phyloP scores from a whole-genome alignment of 1,140 invertebrate genomes.

The Tetraneura akinire region DNA sequence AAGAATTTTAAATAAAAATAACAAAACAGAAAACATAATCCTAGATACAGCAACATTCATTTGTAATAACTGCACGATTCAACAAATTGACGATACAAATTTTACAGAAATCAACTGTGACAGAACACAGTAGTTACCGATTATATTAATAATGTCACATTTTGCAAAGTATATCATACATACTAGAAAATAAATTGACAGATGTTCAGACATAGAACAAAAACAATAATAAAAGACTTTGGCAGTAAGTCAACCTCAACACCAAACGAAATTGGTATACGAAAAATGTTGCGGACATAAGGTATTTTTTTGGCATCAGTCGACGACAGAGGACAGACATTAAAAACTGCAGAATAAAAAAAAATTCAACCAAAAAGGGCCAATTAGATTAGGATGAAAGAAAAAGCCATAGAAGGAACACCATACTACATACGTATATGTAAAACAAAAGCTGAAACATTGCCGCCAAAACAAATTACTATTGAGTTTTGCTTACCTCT shows the following conservation, averaged over 20 bases:
- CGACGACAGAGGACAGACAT: not conserved
- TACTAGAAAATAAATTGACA: no score
- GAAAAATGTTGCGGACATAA: not conserved
- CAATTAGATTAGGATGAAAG: not conserved
- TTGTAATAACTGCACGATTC: no score
- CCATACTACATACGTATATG: no score
- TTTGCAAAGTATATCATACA: no score
- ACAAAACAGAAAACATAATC: no score
- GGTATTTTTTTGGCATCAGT: not conserved
- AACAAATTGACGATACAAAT: no score
- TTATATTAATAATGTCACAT: no score
- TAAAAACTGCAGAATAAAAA: not conserved
- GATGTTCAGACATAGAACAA: no score
- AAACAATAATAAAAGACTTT: not conserved
- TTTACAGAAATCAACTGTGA: no score
- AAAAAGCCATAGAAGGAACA: not conserved
- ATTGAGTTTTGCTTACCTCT: conserved; percentile 68
- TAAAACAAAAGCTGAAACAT: not conserved
- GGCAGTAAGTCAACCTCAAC: not conserved
- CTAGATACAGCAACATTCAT: no score
- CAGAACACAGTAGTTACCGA: no score
- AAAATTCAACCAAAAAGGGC: not conserved
- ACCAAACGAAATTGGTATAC: not conserved
- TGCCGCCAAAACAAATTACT: conserved; percentile 18
- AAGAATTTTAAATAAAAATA: no score